These are phyloP conservation scores for Nemapogon koenigi DNA, from an alignment of 2,888 invertebrate genomes.

Conservation along the genomic window DNA sequence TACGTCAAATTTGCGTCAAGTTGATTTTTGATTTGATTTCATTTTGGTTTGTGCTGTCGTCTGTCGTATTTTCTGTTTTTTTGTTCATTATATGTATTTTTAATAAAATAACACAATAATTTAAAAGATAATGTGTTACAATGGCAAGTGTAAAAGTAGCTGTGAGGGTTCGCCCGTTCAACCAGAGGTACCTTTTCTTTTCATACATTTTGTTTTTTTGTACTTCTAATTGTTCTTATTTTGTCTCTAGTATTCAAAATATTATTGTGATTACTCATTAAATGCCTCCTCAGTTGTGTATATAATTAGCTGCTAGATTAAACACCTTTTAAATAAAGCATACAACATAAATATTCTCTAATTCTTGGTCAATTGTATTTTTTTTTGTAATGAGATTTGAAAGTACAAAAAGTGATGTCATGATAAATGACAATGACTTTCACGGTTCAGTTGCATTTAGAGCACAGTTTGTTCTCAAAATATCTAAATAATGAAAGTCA, in stretches of 20 bases:
- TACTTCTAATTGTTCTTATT: constrained; percentile 7
- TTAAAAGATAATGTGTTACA: constrained; percentile 59
- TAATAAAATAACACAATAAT: constrained; percentile 30
- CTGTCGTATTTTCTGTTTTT: constrained; percentile 26
- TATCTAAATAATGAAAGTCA: constrained; percentile 48
- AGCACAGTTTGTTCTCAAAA: constrained; percentile 51
- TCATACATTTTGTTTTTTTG: constrained; percentile 8
- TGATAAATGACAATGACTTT: constrained; percentile 56
- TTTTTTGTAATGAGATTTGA: constrained; percentile 22
- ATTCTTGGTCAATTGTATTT: constrained; percentile 1
- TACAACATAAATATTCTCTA: constrained; percentile 2
- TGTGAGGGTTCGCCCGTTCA: constrained; percentile 89
- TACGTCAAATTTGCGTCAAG: no score
- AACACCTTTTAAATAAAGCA: no score
- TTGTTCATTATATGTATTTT: constrained; percentile 34
- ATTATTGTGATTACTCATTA: neutral
- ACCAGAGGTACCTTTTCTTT: constrained; percentile 72
- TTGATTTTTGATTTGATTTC: neutral
- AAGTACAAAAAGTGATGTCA: constrained; percentile 60
- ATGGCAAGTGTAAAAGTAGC: constrained; percentile 95
- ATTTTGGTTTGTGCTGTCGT: constrained; percentile 35
- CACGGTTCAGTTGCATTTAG: constrained; percentile 61
- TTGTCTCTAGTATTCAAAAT: neutral
- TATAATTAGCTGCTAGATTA: no score
- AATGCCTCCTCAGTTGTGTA: neutral